phyloP scores from a whole-genome alignment of 2,113 vertebrate species.

The Hassar affinis region DNA sequence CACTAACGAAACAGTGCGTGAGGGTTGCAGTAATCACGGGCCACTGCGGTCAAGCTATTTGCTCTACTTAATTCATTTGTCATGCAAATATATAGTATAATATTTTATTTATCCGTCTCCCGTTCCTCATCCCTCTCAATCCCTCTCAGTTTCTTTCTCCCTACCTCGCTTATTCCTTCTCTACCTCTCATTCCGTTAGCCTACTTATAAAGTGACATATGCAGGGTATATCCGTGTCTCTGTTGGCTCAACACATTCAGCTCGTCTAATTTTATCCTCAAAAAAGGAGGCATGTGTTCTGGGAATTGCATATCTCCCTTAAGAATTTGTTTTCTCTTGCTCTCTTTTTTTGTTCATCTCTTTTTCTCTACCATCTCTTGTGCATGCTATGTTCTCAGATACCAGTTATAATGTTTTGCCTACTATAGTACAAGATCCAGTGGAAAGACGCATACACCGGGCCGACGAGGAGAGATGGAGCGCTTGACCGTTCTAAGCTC shows the following conservation, averaged over 20 bases:
- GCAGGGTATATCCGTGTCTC: slow-evolving; percentile 43
- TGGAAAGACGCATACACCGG: no score
- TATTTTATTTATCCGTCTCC: no score
- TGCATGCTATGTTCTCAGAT: background rate
- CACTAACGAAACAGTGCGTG: background rate
- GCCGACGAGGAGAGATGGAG: no score
- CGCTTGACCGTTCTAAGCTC: no score
- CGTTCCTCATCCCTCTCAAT: background rate
- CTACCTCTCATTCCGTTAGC: slow-evolving; percentile 39
- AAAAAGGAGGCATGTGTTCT: slow-evolving; percentile 46
- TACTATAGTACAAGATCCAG: no score
- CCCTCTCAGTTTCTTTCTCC: background rate
- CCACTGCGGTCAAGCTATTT: background rate
- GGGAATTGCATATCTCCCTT: slow-evolving; percentile 39
- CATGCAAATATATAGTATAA: no score
- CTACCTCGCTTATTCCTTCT: background rate
- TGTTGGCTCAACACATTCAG: slow-evolving; percentile 45
- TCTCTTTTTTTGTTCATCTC: background rate
- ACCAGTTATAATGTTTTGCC: no score
- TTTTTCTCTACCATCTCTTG: no score
- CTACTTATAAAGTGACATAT: slow-evolving; percentile 51
- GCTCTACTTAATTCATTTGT: background rate
- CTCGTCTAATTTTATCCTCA: slow-evolving; percentile 55
- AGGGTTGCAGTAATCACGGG: background rate
- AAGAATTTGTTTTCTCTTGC: slow-evolving; percentile 18